These are phyloP conservation scores for Dipodomys stephensi DNA, from an alignment of 2,113 vertebrate species.

Conservation along the genomic window DNA sequence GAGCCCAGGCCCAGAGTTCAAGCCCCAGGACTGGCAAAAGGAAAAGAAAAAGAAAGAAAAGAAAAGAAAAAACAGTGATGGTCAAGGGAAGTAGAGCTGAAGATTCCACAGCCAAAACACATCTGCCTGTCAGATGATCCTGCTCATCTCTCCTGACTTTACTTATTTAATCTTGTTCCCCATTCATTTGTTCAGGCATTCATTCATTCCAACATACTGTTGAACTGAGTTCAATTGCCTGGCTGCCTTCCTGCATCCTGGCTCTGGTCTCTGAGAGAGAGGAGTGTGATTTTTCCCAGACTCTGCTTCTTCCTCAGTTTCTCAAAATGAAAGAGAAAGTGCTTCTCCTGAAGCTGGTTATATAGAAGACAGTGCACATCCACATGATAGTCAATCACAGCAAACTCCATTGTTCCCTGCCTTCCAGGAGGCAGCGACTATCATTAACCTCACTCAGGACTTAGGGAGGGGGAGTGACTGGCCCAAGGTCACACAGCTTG, in stretches of 20 bases:
- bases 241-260: not conserved
- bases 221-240: not conserved
- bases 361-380: not conserved
- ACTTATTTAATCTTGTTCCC: not conserved
- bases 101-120: not conserved
- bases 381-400: conserved; percentile 63
- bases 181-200: not conserved
- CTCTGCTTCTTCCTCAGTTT: conserved; percentile 27
- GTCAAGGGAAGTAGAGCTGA: not conserved
- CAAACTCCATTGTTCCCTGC: not conserved
- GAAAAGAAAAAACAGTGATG: not conserved
- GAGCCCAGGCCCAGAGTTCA: too few relatives aligned
- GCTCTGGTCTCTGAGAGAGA: not conserved
- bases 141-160: not conserved
- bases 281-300: not conserved
- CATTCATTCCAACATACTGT: conserved; percentile 45
- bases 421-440: conserved; percentile 30
- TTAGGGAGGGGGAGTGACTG: conserved; percentile 49
- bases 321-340: conserved; percentile 43
- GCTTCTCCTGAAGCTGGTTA: conserved; percentile 41
- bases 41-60: not conserved
- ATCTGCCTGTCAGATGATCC: not conserved
- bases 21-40: too few relatives aligned
- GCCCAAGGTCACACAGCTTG: conserved; percentile 52
- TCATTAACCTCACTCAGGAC: conserved; percentile 41